These are phyloP conservation scores for Orchestes rusci DNA, from an alignment of 2,888 invertebrate species.

Conservation along the genomic window DNA sequence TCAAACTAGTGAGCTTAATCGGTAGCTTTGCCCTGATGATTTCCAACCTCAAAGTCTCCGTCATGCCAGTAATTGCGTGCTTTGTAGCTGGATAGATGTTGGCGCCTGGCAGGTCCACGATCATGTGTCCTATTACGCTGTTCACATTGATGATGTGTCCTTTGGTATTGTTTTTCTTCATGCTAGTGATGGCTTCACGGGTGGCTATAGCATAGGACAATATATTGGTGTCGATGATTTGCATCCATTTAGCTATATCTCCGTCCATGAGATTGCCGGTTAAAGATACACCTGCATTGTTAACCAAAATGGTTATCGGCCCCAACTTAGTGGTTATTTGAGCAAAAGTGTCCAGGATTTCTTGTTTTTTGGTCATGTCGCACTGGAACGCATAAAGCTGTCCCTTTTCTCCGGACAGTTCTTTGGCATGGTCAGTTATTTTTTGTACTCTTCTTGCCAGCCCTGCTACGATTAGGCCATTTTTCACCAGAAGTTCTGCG, in stretches of 20 bases:
- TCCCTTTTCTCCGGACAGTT: conserved; percentile 24
- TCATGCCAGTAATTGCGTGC: conserved; percentile 28
- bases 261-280: conserved; percentile 10
- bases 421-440: conserved; percentile 26
- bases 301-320: conserved; percentile 27
- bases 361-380: conserved; percentile 38
- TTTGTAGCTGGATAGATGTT: conserved; percentile 30
- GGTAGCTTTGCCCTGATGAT: conserved; percentile 19
- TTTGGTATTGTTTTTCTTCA: conserved; percentile 24
- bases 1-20: conserved; percentile 24
- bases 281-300: conserved; percentile 19
- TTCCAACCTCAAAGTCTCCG: conserved; percentile 28
- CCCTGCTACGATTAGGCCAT: too few species aligned
- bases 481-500: too few species aligned
- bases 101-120: conserved; percentile 17
- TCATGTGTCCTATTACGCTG: conserved; percentile 27
- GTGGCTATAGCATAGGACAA: conserved; percentile 29
- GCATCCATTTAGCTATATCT: too few species aligned
- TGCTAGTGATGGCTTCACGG: conserved; percentile 28
- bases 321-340: conserved; percentile 29
- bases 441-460: conserved; percentile 30
- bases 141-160: conserved; percentile 31
- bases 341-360: conserved; percentile 35
- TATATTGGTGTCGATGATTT: conserved; percentile 27
- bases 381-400: conserved; percentile 27